These are phyloP conservation scores for Thymallus thymallus DNA, from an alignment of 2,113 vertebrate genomes.

Conservation along the genomic window DNA sequence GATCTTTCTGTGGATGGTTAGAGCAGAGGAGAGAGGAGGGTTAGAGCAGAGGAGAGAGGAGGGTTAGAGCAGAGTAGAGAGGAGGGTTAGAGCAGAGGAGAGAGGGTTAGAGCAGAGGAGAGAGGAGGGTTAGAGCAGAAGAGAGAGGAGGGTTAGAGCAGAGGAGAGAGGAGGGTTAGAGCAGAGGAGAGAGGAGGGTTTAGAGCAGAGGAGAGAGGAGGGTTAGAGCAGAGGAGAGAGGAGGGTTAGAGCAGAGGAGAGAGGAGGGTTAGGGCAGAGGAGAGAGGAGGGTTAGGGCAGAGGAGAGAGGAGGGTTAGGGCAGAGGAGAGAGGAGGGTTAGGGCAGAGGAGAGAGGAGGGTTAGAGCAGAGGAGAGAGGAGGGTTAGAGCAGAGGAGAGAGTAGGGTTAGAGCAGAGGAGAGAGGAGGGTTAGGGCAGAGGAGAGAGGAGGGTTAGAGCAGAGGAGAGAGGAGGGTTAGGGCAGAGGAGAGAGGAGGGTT, in stretches of 20 bases:
- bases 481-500: conserved; percentile 15
- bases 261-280: conserved; percentile 18
- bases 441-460: conserved; percentile 14
- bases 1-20: conserved; percentile 77
- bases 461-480: conserved; percentile 14
- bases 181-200: too few species aligned
- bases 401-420: conserved; percentile 15
- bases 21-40: conserved; percentile 11
- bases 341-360: conserved; percentile 12
- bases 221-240: conserved; percentile 17
- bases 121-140: conserved; percentile 14
- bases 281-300: conserved; percentile 13
- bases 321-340: conserved; percentile 17
- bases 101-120: conserved; percentile 15
- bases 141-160: too few species aligned
- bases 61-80: conserved; percentile 16
- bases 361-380: conserved; percentile 17
- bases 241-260: conserved; percentile 18
- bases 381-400: too few species aligned
- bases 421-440: conserved; percentile 17
- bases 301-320: conserved; percentile 15
- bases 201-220: conserved; percentile 11
- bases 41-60: conserved; percentile 17
- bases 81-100: conserved; percentile 17
- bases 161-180: conserved; percentile 14